Percentiles rank a stretch among this genome's conserved stretches.
Conservation (phyloP, 2,113 vertebrate species). For the Pungitius pungitius region DNA sequence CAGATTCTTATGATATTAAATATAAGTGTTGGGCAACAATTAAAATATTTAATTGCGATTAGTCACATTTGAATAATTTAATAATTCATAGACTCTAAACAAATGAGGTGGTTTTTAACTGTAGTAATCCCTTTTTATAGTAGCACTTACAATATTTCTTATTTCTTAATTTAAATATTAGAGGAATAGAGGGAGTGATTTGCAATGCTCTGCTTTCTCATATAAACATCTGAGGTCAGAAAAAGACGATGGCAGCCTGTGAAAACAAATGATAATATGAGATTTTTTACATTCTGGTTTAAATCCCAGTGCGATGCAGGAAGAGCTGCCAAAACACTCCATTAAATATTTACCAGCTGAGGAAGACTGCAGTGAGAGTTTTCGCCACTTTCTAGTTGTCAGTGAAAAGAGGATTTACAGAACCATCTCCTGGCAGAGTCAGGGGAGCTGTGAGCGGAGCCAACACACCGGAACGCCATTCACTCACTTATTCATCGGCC, state of each 20-base stretch:
- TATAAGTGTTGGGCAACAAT: too few relatives aligned
- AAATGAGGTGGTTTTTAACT: too few relatives aligned
- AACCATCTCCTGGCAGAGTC: not conserved
- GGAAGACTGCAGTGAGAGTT: constrained; percentile 34
- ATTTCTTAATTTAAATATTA: too few relatives aligned
- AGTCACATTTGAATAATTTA: too few relatives aligned
- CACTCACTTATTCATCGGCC: constrained; percentile 18
- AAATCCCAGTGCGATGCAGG: constrained; percentile 14
- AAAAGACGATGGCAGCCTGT: not conserved
- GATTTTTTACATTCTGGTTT: constrained; percentile 18
- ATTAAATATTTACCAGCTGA: constrained; percentile 62
- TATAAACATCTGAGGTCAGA: not conserved
- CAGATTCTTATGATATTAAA: not conserved
- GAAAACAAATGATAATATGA: constrained; percentile 1
- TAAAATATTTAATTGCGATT: too few relatives aligned
- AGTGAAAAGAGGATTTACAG: constrained; percentile 21
- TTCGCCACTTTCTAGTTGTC: constrained; percentile 11
- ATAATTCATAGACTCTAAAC: too few relatives aligned
- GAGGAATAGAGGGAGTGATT: not conserved
- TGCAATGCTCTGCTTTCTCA: not conserved
- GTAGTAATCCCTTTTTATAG: too few relatives aligned
- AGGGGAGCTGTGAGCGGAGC: not conserved
- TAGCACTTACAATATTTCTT: too few relatives aligned
- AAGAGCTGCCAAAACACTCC: constrained; percentile 13
- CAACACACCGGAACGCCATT: constrained; percentile 15